A percentile compares a stretch with the other conserved stretches of the same genome.
Evolutionary conservation across 2,113 vertebrate genomes (phyloP).

Genomic region (Pygathrix nemaeus): DNA sequence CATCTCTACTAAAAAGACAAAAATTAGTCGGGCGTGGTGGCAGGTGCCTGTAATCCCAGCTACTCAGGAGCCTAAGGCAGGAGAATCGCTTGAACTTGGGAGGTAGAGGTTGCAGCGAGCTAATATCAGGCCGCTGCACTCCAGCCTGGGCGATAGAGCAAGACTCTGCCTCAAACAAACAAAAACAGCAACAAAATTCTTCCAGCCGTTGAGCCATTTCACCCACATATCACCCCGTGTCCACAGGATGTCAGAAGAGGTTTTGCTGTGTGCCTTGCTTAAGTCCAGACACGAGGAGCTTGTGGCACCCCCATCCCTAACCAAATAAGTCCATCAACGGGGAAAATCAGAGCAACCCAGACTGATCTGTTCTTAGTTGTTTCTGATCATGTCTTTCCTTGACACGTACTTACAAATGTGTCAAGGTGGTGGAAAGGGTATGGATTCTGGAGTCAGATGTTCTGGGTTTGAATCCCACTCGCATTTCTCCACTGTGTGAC

Average conservation of each 20-base stretch:
- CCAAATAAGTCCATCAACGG: background rate
- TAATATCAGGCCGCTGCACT: no score
- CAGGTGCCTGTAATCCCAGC: no score
- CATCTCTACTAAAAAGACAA: no score
- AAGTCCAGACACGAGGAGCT: conserved; percentile 11
- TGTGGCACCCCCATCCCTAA: background rate
- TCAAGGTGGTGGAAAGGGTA: background rate
- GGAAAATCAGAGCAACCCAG: conserved; percentile 6
- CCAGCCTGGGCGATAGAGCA: no score
- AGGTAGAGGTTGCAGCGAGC: no score
- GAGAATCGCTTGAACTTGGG: no score
- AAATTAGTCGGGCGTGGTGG: no score
- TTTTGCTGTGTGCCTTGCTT: background rate
- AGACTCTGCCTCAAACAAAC: no score
- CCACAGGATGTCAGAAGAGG: background rate
- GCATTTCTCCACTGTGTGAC: background rate
- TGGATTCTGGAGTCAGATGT: background rate
- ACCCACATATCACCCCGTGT: background rate
- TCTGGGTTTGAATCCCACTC: background rate
- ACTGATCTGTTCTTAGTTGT: background rate
- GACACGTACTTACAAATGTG: background rate
- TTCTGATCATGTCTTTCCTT: background rate
- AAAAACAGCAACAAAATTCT: background rate
- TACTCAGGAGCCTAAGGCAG: no score
- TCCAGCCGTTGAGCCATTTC: background rate